Evolutionary conservation across 2,888 invertebrate genomes (phyloP), one percentile per base, ranked within the genome.

Genomic region (Agrotis ipsilon): DNA sequence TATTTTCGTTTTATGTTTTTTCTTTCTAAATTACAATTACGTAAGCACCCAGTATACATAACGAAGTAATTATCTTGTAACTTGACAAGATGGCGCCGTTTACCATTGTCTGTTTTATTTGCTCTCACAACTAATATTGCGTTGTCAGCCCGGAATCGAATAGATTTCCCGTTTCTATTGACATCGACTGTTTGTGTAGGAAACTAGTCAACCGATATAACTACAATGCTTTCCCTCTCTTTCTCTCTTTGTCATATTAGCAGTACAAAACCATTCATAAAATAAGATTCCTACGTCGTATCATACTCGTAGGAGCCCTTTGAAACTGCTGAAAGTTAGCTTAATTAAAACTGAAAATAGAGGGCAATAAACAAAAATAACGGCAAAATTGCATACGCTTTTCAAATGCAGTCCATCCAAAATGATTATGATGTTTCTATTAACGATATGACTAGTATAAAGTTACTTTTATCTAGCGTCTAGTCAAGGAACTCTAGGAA

Each of bases 111-210:
- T 39, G 16, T 21, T 63, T 21, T 46, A 73, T 74, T 73, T 39
- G 21, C 39, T 61, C 1, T 19, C 21, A 51, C n/a, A 54, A 46
- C 13, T 71, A 61, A 75, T 80, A 49, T 54, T 11, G 13, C 14
- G 11, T 58, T 59, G 48, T 32, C 19, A 57, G 21, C 3, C 13
- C 27, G 24, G 21, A 66, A 62, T 48, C 19, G 21, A 61, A 46
- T 45, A 54, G 5, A 59, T 66, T 66, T 66, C n/a, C 13, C 14
- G 24, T 62, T 51, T 75, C 13, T 75, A 54, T 66, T 66, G 16
- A 27, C 24, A 39, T 19, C 54, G n/a, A 4, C 2, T 48, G n/a
- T 75, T 58, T 54, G n/a, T 49, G 13, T 9, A 59, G 60, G 49
- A 75, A 66, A 80, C 21, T 49, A 51, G 18, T 60, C 45, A 73